Evolutionary conservation across 2,113 vertebrate genomes (phyloP).

Genomic region (Brachyhypopomus occidentalis): DNA sequence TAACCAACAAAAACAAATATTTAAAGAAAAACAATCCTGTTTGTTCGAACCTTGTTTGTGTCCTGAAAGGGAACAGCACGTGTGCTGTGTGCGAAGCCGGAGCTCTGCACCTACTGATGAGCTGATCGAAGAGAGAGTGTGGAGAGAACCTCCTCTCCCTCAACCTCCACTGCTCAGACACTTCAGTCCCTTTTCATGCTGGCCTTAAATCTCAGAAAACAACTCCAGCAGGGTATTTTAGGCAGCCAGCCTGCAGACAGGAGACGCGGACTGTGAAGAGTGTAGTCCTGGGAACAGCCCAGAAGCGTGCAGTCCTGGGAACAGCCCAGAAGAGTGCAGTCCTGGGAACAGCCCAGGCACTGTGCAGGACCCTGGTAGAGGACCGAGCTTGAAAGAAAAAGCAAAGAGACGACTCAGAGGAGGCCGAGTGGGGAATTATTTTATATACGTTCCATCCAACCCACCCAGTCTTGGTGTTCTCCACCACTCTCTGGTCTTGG

Average conservation of each 20-base stretch:
- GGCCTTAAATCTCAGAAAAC: conserved; percentile 35
- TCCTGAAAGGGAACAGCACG: neutral
- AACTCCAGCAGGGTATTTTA: conserved; percentile 19
- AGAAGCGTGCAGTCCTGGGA: too few species aligned
- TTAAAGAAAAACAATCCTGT: conserved; percentile 1
- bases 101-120: neutral
- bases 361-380: too few species aligned
- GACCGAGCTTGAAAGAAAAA: too few species aligned
- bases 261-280: neutral
- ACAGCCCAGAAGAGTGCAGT: too few species aligned
- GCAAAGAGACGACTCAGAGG: too few species aligned
- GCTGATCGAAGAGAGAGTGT: conserved; percentile 24
- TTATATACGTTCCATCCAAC: too few species aligned
- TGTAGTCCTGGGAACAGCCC: too few species aligned
- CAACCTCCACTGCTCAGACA: conserved; percentile 40
- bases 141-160: conserved; percentile 23
- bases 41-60: neutral
- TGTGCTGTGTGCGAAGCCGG: neutral
- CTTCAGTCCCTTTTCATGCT: conserved; percentile 48
- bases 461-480: too few species aligned
- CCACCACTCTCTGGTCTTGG: too few species aligned
- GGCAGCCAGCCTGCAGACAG: conserved; percentile 22
- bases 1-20: neutral
- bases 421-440: too few species aligned
- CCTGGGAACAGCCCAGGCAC: too few species aligned